Evolutionary conservation across 2,888 invertebrate species (phyloP).

Genomic region (Fragum fragum): DNA sequence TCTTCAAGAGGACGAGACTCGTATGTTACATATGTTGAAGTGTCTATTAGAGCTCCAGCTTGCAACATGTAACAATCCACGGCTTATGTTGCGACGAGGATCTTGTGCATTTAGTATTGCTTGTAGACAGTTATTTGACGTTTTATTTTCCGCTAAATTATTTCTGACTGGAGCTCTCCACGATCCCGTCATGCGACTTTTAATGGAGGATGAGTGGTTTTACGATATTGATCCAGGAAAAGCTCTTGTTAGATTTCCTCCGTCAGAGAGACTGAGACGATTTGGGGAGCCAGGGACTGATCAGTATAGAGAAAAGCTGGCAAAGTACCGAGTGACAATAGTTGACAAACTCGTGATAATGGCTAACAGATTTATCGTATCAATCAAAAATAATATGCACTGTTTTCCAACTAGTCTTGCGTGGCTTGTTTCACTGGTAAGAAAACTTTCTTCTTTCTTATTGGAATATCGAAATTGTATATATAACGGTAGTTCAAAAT

Average conservation of each 20-base stretch:
- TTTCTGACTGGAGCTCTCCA: conserved; percentile 97
- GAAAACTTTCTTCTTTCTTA: not conserved
- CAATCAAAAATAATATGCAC: conserved; percentile 94
- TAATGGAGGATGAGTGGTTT: conserved; percentile 96
- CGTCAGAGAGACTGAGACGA: conserved; percentile 89
- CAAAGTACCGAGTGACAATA: conserved; percentile 92
- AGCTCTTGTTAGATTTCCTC: conserved; percentile 90
- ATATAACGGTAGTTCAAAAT: too few species aligned
- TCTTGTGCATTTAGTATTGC: conserved; percentile 95
- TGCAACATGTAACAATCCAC: conserved; percentile 90
- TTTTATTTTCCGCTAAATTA: conserved; percentile 95
- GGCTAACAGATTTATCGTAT: conserved; percentile 93
- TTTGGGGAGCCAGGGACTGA: conserved; percentile 93
- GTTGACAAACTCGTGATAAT: conserved; percentile 93
- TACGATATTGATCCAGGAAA: conserved; percentile 97
- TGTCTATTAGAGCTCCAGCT: conserved; percentile 91
- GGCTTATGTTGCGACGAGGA: conserved; percentile 91
- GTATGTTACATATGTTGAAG: conserved; percentile 84
- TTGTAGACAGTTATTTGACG: conserved; percentile 96
- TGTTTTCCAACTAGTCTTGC: conserved; percentile 95
- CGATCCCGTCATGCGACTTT: conserved; percentile 95
- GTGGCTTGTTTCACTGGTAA: conserved; percentile 94
- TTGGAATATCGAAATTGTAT: too few species aligned
- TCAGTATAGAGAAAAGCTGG: conserved; percentile 92
- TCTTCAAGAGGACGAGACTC: conserved; percentile 91